Base-by-base conservation (phyloP, 2,797 vertebrate species). In the Muscicapa striata region DNA sequence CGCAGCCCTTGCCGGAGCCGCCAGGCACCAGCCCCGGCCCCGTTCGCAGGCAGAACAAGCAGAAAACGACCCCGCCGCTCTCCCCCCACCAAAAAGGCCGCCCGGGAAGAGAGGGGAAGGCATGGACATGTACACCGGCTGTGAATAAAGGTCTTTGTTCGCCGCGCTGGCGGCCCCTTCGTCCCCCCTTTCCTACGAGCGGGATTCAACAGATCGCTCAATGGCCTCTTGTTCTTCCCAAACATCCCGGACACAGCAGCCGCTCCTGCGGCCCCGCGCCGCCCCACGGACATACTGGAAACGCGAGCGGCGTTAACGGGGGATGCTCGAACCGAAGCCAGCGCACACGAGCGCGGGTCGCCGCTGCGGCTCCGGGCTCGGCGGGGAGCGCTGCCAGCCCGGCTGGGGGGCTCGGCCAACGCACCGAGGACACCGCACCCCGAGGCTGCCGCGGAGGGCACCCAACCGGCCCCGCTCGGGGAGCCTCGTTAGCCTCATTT, bases 71-170 rank as follows among this genome's bases (percentile, higher is more conserved):
- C n/a, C 74, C 68, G 43, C 66, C 26, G 45, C 41, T 66, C 32
- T 24, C 40, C 75, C 90, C 55, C 76, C 43, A 66, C 85, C 61
- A 6, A 59, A 69, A 58, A 70, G 20, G 72, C 94, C 87, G 36
- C 5, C 43, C 88, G 94, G 97, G 96, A 90, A 96, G 97, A 83
- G 92, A 69, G 84, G 95, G 92, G 84, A 76, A 96, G 92, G 79
- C 79, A 72, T 64, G 87, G 87, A 77, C 96, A 77, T 86, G 96
- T 84, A 92, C 92, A 92, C 92, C 52, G 87, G 81, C 95, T 70
- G 76, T 98, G 98, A 98, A 98, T 98, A 94, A 96, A 95, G 96
- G 96, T 97, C 98, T 98, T 98, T 98, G 98, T 98, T 97, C 95
- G 29, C 87, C 77, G 94, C 62, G 96, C 97, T 86, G 96, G 97